Evolutionary conservation across 1,140 invertebrate genomes (phyloP), one percentile per base, ranked within the genome.

Genomic region (Pseudomyrmex flavicornis): DNA sequence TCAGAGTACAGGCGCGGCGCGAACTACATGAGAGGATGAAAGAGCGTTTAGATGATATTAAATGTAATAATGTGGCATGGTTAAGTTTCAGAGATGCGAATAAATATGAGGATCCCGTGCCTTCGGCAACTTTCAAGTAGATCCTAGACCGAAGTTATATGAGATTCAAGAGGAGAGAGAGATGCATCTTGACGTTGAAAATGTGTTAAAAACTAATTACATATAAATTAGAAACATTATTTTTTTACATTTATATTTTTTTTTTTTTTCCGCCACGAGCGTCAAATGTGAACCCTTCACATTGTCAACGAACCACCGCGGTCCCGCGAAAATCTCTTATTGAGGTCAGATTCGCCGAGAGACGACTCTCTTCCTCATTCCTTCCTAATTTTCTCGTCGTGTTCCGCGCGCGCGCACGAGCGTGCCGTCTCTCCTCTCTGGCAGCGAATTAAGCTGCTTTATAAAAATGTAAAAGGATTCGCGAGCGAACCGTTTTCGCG

Each of bases 391-490:
- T 89, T 68, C 82, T 84, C 22, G 54, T 86, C 70, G 69, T 58
- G 83, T 79, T 62, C 68, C 79, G 12, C 50, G 75, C 69, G 66
- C 70, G 66, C 56, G 5, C 59, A 35, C 85, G 79, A 54, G 63
- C 50, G 58, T 82, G 66, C 77, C 79, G 70, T 85, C 82, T 89
- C 85, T 59, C 80, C 76, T 17, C 17, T 17, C 17, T 86, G 86
- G 66, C 72, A 82, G 85, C 85, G 84, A 91, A 92, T 92, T 92
- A 92, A 92, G 88, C 79, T 83, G 84, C 82, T 91, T 92, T 91
- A 91, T 92, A 92, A 91, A 92, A 91, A 92, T 92, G 88, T 92
- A 91, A 92, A 87, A 76, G 87, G 73, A 88, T 89, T 89, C 87
- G 86, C 82, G 84, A 85, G 76, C 74, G 90, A 89, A 83, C 86